Percentiles rank a stretch among this genome's conserved stretches.
These are phyloP conservation scores for Sinella curviseta DNA, from an alignment of 1,140 invertebrate species.

Conservation along the genomic window DNA sequence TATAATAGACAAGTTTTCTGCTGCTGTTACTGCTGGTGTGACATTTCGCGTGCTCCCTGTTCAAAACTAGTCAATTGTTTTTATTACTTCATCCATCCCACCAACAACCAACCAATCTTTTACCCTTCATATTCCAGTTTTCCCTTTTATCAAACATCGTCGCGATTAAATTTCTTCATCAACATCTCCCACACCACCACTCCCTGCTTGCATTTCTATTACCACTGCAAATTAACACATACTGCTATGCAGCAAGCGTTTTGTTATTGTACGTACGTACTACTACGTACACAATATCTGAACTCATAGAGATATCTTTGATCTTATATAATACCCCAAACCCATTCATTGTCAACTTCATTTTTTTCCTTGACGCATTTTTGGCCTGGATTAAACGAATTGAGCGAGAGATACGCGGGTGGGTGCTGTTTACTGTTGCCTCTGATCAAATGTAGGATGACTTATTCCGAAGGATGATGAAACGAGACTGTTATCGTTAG, in stretches of 20 bases:
- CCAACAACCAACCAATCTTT: background rate
- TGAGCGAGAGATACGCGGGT: background rate
- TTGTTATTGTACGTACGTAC: too few species aligned
- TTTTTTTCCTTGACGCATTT: background rate
- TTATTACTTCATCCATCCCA: background rate
- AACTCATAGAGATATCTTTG: too few species aligned
- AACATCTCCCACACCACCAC: too few species aligned
- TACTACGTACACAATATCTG: too few species aligned
- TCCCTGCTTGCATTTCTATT: too few species aligned
- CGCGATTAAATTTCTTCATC: background rate
- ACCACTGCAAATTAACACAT: background rate
- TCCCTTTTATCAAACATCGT: background rate
- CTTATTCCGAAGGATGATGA: too few species aligned
- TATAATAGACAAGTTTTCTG: background rate
- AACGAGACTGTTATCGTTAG: too few species aligned
- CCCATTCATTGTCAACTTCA: background rate
- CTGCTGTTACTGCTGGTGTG: too few species aligned
- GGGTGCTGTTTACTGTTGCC: background rate
- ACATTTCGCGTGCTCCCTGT: constrained; percentile 2
- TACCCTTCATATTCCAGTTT: background rate
- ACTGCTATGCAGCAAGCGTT: too few species aligned
- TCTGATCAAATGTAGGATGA: background rate
- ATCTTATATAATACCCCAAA: too few species aligned
- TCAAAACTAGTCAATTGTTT: constrained; percentile 18
- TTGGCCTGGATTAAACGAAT: background rate